Evolutionary conservation across 1,140 invertebrate species (phyloP), one percentile per base, ranked within the genome.

Genomic region (Trichoplusia ni): DNA sequence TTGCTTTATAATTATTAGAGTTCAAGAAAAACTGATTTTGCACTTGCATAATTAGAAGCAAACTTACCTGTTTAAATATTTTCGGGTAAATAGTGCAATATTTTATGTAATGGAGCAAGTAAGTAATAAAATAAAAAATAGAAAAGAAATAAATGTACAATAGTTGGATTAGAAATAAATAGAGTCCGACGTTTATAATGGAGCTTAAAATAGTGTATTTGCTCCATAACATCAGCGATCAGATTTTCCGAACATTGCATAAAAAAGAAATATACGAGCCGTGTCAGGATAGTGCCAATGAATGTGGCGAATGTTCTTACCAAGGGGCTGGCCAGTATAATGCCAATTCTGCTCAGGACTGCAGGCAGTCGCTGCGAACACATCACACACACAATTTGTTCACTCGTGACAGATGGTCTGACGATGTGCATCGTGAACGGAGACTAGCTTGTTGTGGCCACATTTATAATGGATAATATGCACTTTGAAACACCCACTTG

Each of bases 291-390:
- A 74, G 84, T 90, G 86, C 86, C 87, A 85, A 85, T 89, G 86
- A 85, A 75, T 75, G 81, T 81, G 85, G 87, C 87, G 82, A 83
- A 86, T 77, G 73, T 93, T 95, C 95, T 96, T 96, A 96, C 95
- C 95, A 96, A 94, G 92, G 95, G 95, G 94, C 95, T 96, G 93
- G 95, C 95, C 94, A 96, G 95, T 93, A 96, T 96, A 92, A 96
- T 95, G 94, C 95, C 95, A 94, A 96, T 96, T 94, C 95, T 95
- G 95, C 94, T 96, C 93, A 96, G 94, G 92, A 96, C 95, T 93
- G 95, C 95, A 92, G 95, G 95, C 92, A 96, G 94, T 92, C 95
- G 95, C 95, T 96, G 95, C 90, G 96, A 96, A 93, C 90, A 92
- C 87, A 91, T 89, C 90, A 92, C 91, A 93, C 88, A 91, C 80